Conservation (phyloP, 1,140 invertebrate species). For the Triops cancriformis region DNA sequence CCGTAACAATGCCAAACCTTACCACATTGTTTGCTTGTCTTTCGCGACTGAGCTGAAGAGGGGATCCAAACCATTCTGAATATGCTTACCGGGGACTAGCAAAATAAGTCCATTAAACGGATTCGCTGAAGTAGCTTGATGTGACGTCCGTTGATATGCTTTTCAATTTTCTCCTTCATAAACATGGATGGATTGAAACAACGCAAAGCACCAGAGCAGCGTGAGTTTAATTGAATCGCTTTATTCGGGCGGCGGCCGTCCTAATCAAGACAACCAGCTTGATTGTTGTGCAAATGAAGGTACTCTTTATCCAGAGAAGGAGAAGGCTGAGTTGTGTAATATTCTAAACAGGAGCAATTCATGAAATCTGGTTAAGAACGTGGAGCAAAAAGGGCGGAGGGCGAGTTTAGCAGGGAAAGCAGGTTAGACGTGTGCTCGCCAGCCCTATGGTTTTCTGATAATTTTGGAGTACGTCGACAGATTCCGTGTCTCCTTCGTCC, state of each 20-base stretch:
- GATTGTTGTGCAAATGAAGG: constrained; percentile 8
- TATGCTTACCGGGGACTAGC: too few species aligned
- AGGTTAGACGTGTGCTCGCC: too few species aligned
- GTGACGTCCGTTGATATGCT: background rate
- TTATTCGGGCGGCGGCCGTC: background rate
- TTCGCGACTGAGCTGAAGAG: background rate
- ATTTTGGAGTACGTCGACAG: too few species aligned
- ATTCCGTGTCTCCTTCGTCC: too few species aligned
- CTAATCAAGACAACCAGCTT: background rate
- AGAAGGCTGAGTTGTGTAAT: background rate
- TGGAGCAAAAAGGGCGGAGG: too few species aligned
- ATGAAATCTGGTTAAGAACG: background rate
- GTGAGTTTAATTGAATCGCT: constrained; percentile 6
- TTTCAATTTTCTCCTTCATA: background rate
- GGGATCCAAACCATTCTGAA: too few species aligned
- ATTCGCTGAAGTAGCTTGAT: background rate
- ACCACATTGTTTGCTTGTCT: background rate
- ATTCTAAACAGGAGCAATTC: background rate
- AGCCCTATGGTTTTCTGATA: too few species aligned
- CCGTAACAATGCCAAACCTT: background rate
- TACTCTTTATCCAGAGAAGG: background rate
- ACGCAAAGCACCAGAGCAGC: background rate
- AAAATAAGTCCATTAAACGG: background rate
- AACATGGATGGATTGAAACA: background rate
- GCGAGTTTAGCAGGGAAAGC: too few species aligned